A percentile compares a stretch with the other conserved stretches of the same genome.
These are phyloP conservation scores for Physeter macrocephalus DNA, from an alignment of 2,113 vertebrate genomes.

Conservation along the genomic window DNA sequence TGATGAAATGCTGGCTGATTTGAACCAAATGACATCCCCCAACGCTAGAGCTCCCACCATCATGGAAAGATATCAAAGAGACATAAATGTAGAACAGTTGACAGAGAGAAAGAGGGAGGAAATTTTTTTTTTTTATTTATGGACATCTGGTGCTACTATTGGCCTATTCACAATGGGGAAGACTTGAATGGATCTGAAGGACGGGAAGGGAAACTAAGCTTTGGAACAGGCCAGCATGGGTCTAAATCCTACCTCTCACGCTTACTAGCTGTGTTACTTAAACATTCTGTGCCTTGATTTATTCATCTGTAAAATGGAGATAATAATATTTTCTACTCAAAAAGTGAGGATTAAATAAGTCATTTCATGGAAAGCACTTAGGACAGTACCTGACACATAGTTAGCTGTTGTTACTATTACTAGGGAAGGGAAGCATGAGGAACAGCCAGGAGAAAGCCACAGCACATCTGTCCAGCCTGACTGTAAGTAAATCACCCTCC, in stretches of 20 bases:
- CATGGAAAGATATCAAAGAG: background rate
- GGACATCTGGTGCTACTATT: background rate
- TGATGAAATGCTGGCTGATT: background rate
- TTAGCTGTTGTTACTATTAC: no score
- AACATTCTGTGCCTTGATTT: background rate
- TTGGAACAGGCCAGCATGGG: rapidly evolving
- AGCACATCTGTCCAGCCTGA: no score
- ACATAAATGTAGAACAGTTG: background rate
- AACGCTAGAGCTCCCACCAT: background rate
- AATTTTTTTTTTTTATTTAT: background rate
- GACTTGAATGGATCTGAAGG: background rate
- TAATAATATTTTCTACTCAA: background rate
- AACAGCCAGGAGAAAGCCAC: no score
- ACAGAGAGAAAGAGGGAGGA: background rate
- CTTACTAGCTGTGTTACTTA: background rate
- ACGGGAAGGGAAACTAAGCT: background rate
- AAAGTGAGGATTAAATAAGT: background rate
- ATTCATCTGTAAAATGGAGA: background rate
- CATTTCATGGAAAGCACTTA: no score
- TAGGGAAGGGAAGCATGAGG: no score
- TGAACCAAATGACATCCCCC: background rate
- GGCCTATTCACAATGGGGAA: background rate
- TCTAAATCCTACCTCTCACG: background rate
- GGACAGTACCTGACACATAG: no score
- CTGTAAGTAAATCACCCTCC: no score